Percentiles rank a stretch among this genome's conserved stretches.
Evolutionary conservation across 2,113 vertebrate genomes (phyloP).

Genomic region (Lonchura striata): DNA sequence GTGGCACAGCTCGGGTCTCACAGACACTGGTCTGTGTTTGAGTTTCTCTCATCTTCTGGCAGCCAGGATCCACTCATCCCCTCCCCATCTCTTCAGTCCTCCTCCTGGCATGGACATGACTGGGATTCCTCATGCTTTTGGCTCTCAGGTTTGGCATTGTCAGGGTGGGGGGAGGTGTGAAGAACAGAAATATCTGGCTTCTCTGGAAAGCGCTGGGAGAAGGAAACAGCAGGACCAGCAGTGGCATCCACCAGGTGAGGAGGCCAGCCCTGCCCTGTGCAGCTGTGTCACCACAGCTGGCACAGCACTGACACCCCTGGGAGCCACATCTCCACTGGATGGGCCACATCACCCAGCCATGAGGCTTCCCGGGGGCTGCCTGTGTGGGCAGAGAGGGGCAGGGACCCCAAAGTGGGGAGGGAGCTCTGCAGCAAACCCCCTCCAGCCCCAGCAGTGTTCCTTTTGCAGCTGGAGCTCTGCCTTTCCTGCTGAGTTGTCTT

Average conservation of each 20-base stretch:
- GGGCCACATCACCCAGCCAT: rapidly evolving
- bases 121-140: background rate
- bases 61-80: background rate
- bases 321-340: rapidly evolving
- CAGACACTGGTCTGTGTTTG: background rate
- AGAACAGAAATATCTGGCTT: background rate
- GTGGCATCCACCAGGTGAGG: rapidly evolving
- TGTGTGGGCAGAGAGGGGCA: background rate
- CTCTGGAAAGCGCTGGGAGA: background rate
- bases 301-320: rapidly evolving
- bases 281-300: rapidly evolving
- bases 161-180: rapidly evolving
- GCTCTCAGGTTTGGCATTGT: background rate
- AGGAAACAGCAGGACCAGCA: background rate
- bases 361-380: background rate
- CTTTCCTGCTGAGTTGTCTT: background rate
- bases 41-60: background rate
- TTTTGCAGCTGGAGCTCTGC: background rate
- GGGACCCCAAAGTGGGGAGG: rapidly evolving
- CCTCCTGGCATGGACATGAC: background rate
- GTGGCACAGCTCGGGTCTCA: background rate
- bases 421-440: background rate
- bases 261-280: background rate
- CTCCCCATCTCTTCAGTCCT: background rate
- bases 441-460: rapidly evolving